Conservation (phyloP, 2,113 vertebrate species). For the Takifugu flavidus region DNA sequence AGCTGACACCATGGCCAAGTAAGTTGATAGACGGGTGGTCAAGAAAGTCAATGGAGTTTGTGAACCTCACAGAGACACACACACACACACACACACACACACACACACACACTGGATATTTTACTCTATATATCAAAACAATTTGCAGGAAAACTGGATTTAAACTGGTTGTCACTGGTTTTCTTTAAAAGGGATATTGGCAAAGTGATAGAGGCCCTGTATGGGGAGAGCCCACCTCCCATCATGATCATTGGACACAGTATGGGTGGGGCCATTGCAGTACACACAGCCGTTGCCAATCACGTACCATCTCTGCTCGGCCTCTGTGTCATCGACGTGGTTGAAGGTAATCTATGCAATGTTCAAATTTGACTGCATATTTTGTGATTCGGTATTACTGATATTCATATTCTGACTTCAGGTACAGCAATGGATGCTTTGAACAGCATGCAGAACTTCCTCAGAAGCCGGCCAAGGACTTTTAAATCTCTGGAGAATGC, state of each 20-base stretch:
- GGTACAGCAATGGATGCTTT: slow-evolving; percentile 98
- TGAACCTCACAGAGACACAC: too few relatives aligned
- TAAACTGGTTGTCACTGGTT: neutral
- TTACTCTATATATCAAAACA: too few relatives aligned
- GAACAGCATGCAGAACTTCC: slow-evolving; percentile 99
- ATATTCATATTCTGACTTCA: slow-evolving; percentile 45
- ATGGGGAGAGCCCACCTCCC: slow-evolving; percentile 89
- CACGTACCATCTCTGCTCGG: slow-evolving; percentile 88
- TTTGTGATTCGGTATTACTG: neutral
- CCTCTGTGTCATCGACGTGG: slow-evolving; percentile 96
- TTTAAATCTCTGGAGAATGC: slow-evolving; percentile 97
- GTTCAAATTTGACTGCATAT: too few relatives aligned
- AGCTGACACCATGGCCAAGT: slow-evolving; percentile 98
- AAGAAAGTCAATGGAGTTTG: too few relatives aligned
- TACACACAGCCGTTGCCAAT: slow-evolving; percentile 87
- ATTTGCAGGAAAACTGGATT: neutral
- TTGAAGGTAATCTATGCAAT: slow-evolving; percentile 82
- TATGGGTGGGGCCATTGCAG: slow-evolving; percentile 96
- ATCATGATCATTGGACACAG: slow-evolving; percentile 98
- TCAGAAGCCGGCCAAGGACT: slow-evolving; percentile 94
- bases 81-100: too few relatives aligned
- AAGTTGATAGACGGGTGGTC: slow-evolving; percentile 48
- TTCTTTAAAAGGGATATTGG: slow-evolving; percentile 83
- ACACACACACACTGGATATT: neutral
- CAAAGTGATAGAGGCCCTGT: slow-evolving; percentile 90